These are phyloP conservation scores for Vidua chalybeata DNA, from an alignment of 2,113 vertebrate genomes.

Conservation along the genomic window DNA sequence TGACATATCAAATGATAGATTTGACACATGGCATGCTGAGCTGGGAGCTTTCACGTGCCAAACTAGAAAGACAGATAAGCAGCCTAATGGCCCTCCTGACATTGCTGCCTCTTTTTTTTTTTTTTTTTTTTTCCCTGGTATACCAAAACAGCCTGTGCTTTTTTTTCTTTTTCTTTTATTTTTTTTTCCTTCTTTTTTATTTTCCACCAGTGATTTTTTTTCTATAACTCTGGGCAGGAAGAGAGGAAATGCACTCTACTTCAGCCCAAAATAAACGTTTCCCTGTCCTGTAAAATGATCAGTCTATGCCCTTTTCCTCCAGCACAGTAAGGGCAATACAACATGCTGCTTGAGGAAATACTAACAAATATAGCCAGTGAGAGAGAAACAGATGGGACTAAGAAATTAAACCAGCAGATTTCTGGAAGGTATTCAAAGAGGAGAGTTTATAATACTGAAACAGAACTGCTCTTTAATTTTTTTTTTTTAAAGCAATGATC, in stretches of 20 bases:
- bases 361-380: constrained; percentile 81
- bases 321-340: constrained; percentile 75
- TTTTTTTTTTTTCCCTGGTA: not conserved
- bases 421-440: constrained; percentile 77
- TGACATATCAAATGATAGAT: constrained; percentile 88
- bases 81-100: constrained; percentile 85
- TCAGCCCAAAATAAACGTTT: constrained; percentile 70
- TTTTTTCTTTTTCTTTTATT: not conserved
- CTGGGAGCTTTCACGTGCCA: constrained; percentile 77
- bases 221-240: constrained; percentile 59
- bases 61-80: constrained; percentile 86
- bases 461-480: constrained; percentile 76
- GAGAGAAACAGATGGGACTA: constrained; percentile 81
- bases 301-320: constrained; percentile 76
- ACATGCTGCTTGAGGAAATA: constrained; percentile 81
- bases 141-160: constrained; percentile 27
- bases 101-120: constrained; percentile 61
- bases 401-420: constrained; percentile 83
- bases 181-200: not conserved
- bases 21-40: constrained; percentile 82
- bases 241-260: constrained; percentile 35
- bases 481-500: constrained; percentile 42
- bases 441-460: constrained; percentile 73
- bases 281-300: constrained; percentile 77
- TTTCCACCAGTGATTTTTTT: not conserved